Evolutionary conservation across 2,797 vertebrate species (phyloP), one percentile per base, ranked within the genome.

Genomic region (Crenuchus spilurus): DNA sequence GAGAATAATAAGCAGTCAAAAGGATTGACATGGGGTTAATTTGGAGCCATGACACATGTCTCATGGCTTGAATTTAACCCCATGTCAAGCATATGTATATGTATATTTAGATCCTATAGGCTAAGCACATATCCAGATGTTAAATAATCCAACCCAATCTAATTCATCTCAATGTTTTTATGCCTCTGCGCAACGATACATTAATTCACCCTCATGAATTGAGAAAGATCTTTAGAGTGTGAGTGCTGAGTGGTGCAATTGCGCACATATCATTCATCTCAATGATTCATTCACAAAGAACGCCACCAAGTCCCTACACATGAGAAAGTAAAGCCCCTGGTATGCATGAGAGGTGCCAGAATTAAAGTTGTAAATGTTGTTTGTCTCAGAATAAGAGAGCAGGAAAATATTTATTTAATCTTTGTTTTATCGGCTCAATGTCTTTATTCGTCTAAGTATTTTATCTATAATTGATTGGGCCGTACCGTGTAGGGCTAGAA

Each of bases 241-340:
- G 49, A 35, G 57, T 55, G 28, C 3, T 48, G 41, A 76, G 6
- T 42, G 52, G 68, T 41, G n/a, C 33, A 31, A 44, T 49, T 55
- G 46, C 16, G 20, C 46, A 49, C n/a, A 31, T 26, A 63, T 44
- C 57, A 63, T 44, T 65, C 1, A 64, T 72, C 51, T 10, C 33
- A 51, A 9, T 63, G 35, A 71, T 57, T 68, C 22, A 72, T 60
- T 72, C 44, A 64, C 44, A 63, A 63, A 72, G 70, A 74, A 75
- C 61, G 44, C 61, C 72, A 54, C 46, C 68, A 75, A 67, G 72
- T 66, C 54, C 60, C 35, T 28, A 58, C 69, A 20, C 66, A 78
- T 44, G 60, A 74, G 64, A 60, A 70, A 70, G 28, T 24, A 30
- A 20, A 74, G 24, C 60, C 44, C 24, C 54, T 66, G 64, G 52